Evolutionary conservation across 2,113 vertebrate species (phyloP), one percentile per base, ranked within the genome.

Genomic region (Oxyruncus cristatus): DNA sequence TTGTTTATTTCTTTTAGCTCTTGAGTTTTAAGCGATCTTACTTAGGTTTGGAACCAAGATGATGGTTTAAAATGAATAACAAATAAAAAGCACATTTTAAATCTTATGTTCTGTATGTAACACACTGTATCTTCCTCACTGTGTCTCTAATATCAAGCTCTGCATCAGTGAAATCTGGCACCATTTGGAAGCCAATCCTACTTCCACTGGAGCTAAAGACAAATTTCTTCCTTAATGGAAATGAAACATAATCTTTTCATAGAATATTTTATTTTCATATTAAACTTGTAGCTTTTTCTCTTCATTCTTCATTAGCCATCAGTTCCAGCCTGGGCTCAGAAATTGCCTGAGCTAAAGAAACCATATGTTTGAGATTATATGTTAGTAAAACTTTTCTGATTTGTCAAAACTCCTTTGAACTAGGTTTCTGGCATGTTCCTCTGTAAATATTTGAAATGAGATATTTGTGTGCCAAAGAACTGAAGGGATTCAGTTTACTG

Each of bases 391-490:
- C 37, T 82, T 79, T 73, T 66, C 75, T 73, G 59, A 88, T 90
- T 88, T 93, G 44, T 85, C 55, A 88, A 24, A 92, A 70, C 76
- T 81, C 47, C 67, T 93, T 96, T 96, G 91, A 94, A 95, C 71
- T 85, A 8, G 12, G 9, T 85, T 92, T 81, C 70, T 96, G 71
- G 80, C 67, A 50, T 33, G 27, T 55, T 92, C 49, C 23, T 94
- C 65, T 63, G 56, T 92, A 96, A 96, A 92, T 95, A 85, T 85
- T 95, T 94, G 88, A 88, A 82, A 79, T 53, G 52, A 90, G 74
- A 30, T 79, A 82, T 58, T 79, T 92, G 83, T 83, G 50, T 73
- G 80, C 87, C 82, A 78, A 82, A 77, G 63, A 84, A 67, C 22
- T 46, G 55, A 77, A 87, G 46, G 68, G 67, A 88, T 89, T 74